Evolutionary conservation across 1,140 invertebrate genomes (phyloP).

Genomic region (Rhagoletis pomonella): DNA sequence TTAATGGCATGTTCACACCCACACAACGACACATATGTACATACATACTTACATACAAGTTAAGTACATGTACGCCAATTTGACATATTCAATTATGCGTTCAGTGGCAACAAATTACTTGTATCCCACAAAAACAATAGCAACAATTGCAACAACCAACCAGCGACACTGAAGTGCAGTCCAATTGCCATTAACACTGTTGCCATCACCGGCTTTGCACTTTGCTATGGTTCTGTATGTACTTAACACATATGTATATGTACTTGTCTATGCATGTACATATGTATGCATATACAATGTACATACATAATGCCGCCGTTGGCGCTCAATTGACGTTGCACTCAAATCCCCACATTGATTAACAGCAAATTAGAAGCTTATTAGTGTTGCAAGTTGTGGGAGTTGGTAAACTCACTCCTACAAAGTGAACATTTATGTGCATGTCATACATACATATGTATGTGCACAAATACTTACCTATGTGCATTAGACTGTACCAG

Average conservation of each 20-base stretch:
- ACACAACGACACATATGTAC: not conserved
- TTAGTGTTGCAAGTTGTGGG: slow-evolving; percentile 50
- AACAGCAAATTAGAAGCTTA: slow-evolving; percentile 49
- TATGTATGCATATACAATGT: not conserved
- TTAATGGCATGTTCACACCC: not conserved
- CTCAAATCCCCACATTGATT: slow-evolving; percentile 52
- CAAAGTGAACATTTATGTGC: not conserved
- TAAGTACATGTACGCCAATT: slow-evolving; percentile 14
- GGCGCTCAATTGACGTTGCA: slow-evolving; percentile 45
- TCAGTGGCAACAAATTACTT: slow-evolving; percentile 32
- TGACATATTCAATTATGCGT: slow-evolving; percentile 50
- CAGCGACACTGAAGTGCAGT: slow-evolving; percentile 24
- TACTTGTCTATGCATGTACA: not conserved
- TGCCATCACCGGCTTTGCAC: not conserved
- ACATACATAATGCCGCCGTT: not conserved
- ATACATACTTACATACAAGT: not conserved
- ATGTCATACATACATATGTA: not conserved
- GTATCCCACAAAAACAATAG: slow-evolving; percentile 10
- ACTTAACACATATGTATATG: not conserved
- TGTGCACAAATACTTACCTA: not conserved
- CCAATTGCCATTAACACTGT: slow-evolving; percentile 36
- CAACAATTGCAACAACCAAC: slow-evolving; percentile 18
- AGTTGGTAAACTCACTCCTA: slow-evolving; percentile 14
- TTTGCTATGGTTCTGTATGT: not conserved
- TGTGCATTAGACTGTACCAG: not conserved